phyloP scores from a whole-genome alignment of 2,113 vertebrate species.

The Beaufortia kweichowensis region DNA sequence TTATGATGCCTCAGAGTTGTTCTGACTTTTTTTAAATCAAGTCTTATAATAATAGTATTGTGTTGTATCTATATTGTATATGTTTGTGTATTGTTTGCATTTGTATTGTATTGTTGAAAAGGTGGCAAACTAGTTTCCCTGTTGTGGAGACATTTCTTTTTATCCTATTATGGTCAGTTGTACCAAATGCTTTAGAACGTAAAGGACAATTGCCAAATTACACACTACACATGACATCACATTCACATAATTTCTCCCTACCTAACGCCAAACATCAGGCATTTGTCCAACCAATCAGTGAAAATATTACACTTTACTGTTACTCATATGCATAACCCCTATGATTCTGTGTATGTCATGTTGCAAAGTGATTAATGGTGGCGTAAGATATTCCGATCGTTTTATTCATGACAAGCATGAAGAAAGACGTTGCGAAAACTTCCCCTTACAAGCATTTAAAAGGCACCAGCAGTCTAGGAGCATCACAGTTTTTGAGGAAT shows the following conservation, averaged over 20 bases:
- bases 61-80: too few species aligned
- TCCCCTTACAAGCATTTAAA: conserved; percentile 40
- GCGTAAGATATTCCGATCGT: conserved; percentile 32
- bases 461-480: neutral
- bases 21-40: too few species aligned
- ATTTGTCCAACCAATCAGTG: neutral
- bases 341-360: neutral
- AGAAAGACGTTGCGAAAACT: conserved; percentile 13
- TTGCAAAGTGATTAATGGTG: conserved; percentile 6
- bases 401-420: conserved; percentile 8
- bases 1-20: too few species aligned
- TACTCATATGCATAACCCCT: neutral
- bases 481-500: neutral
- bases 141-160: too few species aligned
- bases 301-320: neutral
- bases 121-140: too few species aligned
- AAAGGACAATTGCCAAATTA: neutral
- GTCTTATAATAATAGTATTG: too few species aligned
- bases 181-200: too few species aligned
- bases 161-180: too few species aligned
- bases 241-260: neutral
- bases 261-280: neutral
- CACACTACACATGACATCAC: neutral
- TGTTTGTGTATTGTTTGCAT: too few species aligned
- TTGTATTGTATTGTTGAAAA: too few species aligned